Percentiles rank a stretch among this genome's conserved stretches.
Conservation (phyloP, 2,797 vertebrate genomes). For the Periophthalmus magnuspinnatus region DNA sequence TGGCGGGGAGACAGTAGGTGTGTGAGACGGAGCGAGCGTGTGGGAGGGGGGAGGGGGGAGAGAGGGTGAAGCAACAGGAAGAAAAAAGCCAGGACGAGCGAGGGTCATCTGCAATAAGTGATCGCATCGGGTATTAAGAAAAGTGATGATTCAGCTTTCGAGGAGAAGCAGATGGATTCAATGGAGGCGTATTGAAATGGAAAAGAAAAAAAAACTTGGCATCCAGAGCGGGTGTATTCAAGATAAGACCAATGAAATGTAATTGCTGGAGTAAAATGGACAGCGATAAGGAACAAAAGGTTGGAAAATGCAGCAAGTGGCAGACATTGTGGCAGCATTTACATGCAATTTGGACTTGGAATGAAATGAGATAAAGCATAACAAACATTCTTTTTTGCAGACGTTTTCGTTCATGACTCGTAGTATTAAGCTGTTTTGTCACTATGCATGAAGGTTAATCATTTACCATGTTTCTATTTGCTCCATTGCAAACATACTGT, state of each 20-base stretch:
- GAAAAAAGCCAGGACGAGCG: conserved; percentile 32
- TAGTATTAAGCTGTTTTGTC: not conserved
- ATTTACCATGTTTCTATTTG: not conserved
- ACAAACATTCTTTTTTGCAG: not conserved
- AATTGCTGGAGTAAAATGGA: conserved; percentile 12
- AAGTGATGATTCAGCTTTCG: conserved; percentile 32
- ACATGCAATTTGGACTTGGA: conserved; percentile 10
- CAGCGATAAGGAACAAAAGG: conserved; percentile 6
- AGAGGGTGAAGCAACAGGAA: conserved; percentile 43
- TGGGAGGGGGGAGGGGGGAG: conserved; percentile 47
- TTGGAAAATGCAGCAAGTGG: not conserved
- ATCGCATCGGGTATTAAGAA: conserved; percentile 19
- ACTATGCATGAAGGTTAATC: not conserved
- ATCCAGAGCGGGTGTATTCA: not conserved
- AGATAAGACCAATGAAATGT: conserved; percentile 15
- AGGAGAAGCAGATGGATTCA: conserved; percentile 20
- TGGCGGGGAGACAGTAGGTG: conserved; percentile 81
- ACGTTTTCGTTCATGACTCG: not conserved
- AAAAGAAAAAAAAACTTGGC: not conserved
- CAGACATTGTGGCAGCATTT: conserved; percentile 7
- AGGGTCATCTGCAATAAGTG: conserved; percentile 21
- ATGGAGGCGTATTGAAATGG: not conserved
- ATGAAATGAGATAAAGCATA: not conserved
- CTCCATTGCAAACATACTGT: no score
- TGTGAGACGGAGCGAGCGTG: conserved; percentile 70